Base-by-base conservation (phyloP, 2,113 vertebrate species). In the Scolopax mira region DNA sequence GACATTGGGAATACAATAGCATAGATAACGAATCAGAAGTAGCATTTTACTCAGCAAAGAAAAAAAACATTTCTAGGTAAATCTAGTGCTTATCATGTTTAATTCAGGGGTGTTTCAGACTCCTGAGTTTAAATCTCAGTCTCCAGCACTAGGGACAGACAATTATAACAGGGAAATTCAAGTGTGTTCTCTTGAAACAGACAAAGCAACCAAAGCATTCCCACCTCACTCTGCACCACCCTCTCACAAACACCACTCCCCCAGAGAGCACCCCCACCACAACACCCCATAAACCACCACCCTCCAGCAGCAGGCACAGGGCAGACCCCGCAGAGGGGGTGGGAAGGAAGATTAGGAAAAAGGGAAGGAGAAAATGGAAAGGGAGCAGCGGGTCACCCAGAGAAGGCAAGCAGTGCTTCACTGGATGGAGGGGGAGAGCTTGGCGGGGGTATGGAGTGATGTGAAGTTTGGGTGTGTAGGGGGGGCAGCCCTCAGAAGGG, bases 81-180 rank as follows among this genome's bases (percentile, higher is more conserved):
- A 48, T 0, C 1, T 0, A 62, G 52, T 2, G 27, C 30, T 73
- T 5, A 6, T 24, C 19, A 13, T 1, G 5, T 30, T 55, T 46
- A 49, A 58, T 58, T 58, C 5, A n/a, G 25, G 22, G 11, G 5
- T 5, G 17, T 8, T 58, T 64, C 37, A 14, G 79, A 37, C 49
- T 16, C 25, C 28, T 0, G 9, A 28, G 35, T 35, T 51, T 11
- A 60, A 79, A 23, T 13, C 41, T 39, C 46, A 21, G n/a, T 1
- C 66, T 65, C 39, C 39, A 70, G 39, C 39, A 9, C 60, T 27
- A 10, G 74, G 54, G 27, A 2, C 39, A 18, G 30, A 6, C 33
- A 39, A 13, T 9, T 48, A 0, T 10, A 64, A 64, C 23, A 35
- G 6, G 11, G 39, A 65, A 87, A 75, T 16, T 33, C 54, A 60